Conservation (phyloP, 2,113 vertebrate species). For the Haliaeetus leucogaster region DNA sequence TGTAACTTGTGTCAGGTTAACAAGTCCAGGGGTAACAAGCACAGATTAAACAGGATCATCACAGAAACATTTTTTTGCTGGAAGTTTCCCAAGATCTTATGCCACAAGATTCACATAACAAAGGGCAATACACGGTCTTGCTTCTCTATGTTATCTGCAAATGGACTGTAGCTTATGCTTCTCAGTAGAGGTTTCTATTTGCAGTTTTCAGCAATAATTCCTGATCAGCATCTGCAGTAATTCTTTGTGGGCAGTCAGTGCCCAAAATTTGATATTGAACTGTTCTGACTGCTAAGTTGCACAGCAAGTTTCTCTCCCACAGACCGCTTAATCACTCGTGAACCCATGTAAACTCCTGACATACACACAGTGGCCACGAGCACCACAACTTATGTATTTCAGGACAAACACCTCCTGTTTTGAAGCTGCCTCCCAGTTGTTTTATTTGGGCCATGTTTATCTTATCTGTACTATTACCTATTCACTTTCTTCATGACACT, state of each 20-base stretch:
- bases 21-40: background rate
- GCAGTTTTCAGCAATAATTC: background rate
- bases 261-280: background rate
- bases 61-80: background rate
- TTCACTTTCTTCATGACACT: background rate
- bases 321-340: background rate
- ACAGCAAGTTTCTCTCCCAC: conserved; percentile 1
- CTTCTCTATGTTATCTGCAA: background rate
- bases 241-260: background rate
- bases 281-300: background rate
- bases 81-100: background rate
- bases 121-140: accelerated
- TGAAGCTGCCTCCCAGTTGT: background rate
- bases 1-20: background rate
- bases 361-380: accelerated
- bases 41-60: background rate
- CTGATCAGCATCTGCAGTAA: background rate
- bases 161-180: background rate
- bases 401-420: background rate
- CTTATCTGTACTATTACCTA: background rate
- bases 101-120: background rate
- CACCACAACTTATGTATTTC: background rate
- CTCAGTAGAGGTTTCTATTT: background rate
- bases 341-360: background rate
- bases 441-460: background rate